Conservation (phyloP, 2,113 vertebrate species). For the Python bivittatus region DNA sequence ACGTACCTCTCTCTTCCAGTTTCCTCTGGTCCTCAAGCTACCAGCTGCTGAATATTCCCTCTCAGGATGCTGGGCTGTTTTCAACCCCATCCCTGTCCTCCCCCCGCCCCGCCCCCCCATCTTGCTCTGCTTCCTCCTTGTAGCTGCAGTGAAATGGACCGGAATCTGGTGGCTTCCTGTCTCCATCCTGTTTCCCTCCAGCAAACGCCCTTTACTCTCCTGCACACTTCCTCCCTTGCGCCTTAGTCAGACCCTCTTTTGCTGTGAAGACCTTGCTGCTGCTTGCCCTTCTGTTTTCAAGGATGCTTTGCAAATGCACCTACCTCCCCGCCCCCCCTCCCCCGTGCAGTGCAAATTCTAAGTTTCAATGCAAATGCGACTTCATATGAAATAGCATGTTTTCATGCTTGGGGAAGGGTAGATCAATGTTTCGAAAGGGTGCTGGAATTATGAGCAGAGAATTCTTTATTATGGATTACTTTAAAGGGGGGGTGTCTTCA, state of each 20-base stretch:
- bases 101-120: neutral
- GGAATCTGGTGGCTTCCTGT: slow-evolving; percentile 28
- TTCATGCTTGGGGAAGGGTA: neutral
- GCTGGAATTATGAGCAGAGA: neutral
- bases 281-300: neutral
- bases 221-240: slow-evolving; percentile 19
- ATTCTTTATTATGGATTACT: neutral
- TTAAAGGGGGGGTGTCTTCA: neutral
- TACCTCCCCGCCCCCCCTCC: neutral
- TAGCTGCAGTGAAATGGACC: slow-evolving; percentile 4
- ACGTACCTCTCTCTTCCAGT: neutral
- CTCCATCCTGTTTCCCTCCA: slow-evolving; percentile 8
- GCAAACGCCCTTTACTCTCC: neutral
- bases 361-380: neutral
- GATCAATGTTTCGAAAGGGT: neutral
- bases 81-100: neutral
- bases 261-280: neutral
- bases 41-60: too few relatives aligned
- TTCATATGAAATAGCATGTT: neutral
- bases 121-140: slow-evolving; percentile 9
- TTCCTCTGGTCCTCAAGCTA: neutral
- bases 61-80: neutral
- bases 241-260: neutral
- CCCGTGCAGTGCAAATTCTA: neutral
- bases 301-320: neutral